Conservation (phyloP, 1,140 invertebrate species). For the Glossosoma conforme region DNA sequence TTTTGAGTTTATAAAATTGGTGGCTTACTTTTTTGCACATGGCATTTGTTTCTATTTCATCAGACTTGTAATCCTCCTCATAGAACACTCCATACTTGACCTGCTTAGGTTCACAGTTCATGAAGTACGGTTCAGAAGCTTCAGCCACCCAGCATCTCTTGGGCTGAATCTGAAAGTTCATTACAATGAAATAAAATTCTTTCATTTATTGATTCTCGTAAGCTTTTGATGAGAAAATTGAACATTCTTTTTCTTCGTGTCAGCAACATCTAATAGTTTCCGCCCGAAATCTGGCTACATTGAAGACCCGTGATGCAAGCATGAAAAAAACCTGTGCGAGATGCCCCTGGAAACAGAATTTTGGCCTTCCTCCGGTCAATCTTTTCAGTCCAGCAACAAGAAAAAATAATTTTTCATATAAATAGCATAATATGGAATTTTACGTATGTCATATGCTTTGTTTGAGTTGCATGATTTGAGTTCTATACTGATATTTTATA, state of each 20-base stretch:
- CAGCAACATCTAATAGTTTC: too few species aligned
- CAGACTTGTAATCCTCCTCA: conserved; percentile 19
- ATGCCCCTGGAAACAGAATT: too few species aligned
- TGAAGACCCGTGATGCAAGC: background rate
- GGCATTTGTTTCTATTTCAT: conserved; percentile 12
- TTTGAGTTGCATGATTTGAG: too few species aligned
- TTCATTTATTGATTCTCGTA: background rate
- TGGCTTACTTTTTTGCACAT: conserved; percentile 21
- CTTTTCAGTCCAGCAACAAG: too few species aligned
- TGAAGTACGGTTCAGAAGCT: conserved; percentile 28
- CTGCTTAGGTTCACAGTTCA: conserved; percentile 18
- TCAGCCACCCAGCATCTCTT: conserved; percentile 28
- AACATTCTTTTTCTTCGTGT: background rate
- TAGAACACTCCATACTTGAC: conserved; percentile 27
- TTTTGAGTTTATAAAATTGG: too few species aligned
- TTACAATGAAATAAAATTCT: background rate
- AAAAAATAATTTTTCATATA: too few species aligned
- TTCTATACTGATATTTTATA: too few species aligned
- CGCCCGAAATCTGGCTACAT: background rate
- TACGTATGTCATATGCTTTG: too few species aligned
- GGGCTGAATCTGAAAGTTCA: conserved; percentile 19
- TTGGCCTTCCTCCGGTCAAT: too few species aligned
- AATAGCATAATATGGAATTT: too few species aligned
- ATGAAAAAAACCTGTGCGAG: background rate
- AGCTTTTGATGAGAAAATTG: background rate